Percentiles rank a stretch among this genome's conserved stretches.
Evolutionary conservation across 1,140 invertebrate genomes (phyloP).

Genomic region (Drosophila neocordata): DNA sequence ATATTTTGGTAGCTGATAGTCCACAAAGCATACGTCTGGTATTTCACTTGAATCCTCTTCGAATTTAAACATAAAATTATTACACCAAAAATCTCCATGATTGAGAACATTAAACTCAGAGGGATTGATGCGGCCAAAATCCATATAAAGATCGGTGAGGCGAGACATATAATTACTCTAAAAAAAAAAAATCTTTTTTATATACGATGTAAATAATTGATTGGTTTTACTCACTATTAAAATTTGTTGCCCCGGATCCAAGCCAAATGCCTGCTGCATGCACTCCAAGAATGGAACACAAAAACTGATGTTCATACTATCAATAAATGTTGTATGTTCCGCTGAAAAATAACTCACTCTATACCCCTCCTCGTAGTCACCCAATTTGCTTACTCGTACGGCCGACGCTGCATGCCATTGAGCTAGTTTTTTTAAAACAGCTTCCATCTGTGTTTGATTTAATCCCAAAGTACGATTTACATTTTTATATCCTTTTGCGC

Average conservation of each 20-base stretch:
- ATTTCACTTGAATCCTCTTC: slow-evolving; percentile 32
- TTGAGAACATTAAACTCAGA: slow-evolving; percentile 85
- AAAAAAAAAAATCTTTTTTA: neutral
- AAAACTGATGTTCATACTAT: slow-evolving; percentile 57
- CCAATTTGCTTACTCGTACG: slow-evolving; percentile 41
- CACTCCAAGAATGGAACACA: slow-evolving; percentile 64
- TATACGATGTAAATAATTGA: neutral
- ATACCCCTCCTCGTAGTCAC: slow-evolving; percentile 50
- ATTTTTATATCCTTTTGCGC: slow-evolving; percentile 68
- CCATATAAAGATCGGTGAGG: slow-evolving; percentile 64
- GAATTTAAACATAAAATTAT: slow-evolving; percentile 83
- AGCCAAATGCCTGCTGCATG: slow-evolving; percentile 51
- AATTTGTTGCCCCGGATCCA: slow-evolving; percentile 52
- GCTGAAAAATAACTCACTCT: slow-evolving; percentile 55
- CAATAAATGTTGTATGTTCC: slow-evolving; percentile 52
- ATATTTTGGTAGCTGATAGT: slow-evolving; percentile 80
- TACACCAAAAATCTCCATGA: slow-evolving; percentile 85
- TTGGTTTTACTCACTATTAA: slow-evolving; percentile 48
- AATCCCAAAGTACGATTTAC: slow-evolving; percentile 84
- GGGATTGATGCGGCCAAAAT: slow-evolving; percentile 62
- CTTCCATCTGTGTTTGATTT: slow-evolving; percentile 82
- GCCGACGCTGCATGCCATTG: slow-evolving; percentile 84
- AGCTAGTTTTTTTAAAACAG: slow-evolving; percentile 84
- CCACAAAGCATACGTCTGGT: slow-evolving; percentile 77
- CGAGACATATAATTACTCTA: slow-evolving; percentile 62